Evolutionary conservation across 2,113 vertebrate species (phyloP).

Genomic region (Fulmarus glacialis): DNA sequence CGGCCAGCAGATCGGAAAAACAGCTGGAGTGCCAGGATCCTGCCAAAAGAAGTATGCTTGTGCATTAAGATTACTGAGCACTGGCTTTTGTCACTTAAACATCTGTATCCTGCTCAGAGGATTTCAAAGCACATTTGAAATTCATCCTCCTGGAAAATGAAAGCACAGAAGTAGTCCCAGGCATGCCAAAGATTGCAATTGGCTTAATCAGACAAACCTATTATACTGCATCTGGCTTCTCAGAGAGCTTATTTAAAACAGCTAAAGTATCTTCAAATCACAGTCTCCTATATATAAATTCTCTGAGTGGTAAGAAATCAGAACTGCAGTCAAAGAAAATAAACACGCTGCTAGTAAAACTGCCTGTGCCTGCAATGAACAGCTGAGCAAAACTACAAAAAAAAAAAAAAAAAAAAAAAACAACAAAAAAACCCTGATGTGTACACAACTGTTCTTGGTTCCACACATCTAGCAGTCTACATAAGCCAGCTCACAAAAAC

Average conservation of each 20-base stretch:
- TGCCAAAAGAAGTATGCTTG: not conserved
- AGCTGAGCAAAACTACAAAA: not conserved
- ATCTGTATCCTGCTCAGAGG: not conserved
- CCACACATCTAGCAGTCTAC: rapidly evolving
- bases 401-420: not conserved
- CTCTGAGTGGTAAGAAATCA: not conserved
- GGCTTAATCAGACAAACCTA: not conserved
- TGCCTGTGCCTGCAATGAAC: not conserved
- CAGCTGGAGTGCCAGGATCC: not conserved
- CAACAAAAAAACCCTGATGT: too few relatives aligned
- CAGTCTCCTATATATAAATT: not conserved
- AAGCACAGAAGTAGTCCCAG: not conserved
- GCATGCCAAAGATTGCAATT: not conserved
- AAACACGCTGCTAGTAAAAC: not conserved
- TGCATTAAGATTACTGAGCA: not conserved
- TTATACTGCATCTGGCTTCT: not conserved
- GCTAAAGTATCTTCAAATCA: not conserved
- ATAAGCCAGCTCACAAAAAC: not conserved
- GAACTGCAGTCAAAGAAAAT: not conserved
- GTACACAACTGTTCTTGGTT: not conserved
- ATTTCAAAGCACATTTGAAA: not conserved
- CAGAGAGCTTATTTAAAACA: not conserved
- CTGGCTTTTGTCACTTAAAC: not conserved
- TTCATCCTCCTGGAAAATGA: conserved; percentile 3
- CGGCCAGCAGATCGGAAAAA: not conserved